A percentile compares a stretch with the other conserved stretches of the same genome.
Evolutionary conservation across 2,888 invertebrate species (phyloP).

Genomic region (Phymatocera aterrima): DNA sequence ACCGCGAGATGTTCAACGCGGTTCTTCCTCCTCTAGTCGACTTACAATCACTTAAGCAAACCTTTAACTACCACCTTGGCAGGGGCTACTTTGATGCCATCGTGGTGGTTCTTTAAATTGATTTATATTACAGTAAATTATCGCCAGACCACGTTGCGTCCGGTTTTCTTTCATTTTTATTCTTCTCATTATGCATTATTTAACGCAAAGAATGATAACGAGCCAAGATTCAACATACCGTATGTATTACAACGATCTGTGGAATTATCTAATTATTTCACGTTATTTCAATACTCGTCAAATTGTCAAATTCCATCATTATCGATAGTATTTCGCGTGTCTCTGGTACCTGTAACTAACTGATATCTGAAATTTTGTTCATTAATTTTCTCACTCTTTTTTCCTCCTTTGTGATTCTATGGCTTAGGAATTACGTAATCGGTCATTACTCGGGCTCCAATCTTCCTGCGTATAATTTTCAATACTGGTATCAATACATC

Average conservation of each 20-base stretch:
- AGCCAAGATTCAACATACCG: too few species aligned
- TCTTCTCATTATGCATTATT: neutral
- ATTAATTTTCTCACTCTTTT: neutral
- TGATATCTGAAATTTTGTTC: slow-evolving; percentile 16
- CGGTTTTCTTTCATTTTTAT: neutral
- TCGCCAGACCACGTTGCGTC: slow-evolving; percentile 43
- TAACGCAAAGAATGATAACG: neutral
- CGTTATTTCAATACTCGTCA: neutral
- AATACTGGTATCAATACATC: slow-evolving; percentile 33
- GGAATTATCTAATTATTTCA: too few species aligned
- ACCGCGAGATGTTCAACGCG: slow-evolving; percentile 23
- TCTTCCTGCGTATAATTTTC: neutral
- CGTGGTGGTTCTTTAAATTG: slow-evolving; percentile 55
- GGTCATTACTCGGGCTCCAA: slow-evolving; percentile 28
- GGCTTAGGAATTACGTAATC: slow-evolving; percentile 34
- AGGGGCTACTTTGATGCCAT: slow-evolving; percentile 53
- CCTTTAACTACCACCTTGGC: slow-evolving; percentile 41
- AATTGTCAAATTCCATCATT: neutral
- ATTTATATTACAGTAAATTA: too few species aligned
- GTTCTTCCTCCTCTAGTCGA: slow-evolving; percentile 44
- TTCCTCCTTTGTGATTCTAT: neutral
- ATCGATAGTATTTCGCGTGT: too few species aligned
- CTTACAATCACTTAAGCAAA: slow-evolving; percentile 45
- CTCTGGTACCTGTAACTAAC: neutral
- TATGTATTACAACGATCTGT: too few species aligned